Conservation (phyloP, 1,140 invertebrate genomes). For the Lasioglossum baleicum region DNA sequence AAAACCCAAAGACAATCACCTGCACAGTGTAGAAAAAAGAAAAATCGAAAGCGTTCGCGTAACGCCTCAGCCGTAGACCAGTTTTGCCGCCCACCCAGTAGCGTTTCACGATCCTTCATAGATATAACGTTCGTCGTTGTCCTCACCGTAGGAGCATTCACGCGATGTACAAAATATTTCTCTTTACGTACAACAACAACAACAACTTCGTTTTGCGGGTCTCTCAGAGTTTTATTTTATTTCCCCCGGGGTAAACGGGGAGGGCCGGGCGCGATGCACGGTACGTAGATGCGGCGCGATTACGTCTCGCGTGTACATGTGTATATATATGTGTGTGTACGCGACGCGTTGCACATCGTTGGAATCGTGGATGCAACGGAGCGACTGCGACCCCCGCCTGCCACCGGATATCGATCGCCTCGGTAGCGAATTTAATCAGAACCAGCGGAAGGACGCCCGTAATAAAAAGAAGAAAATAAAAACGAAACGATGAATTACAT, state of each 20-base stretch:
- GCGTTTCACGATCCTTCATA: not conserved
- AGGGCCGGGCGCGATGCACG: not conserved
- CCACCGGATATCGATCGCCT: conserved; percentile 34
- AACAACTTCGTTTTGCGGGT: conserved; percentile 44
- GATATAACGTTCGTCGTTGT: conserved; percentile 10
- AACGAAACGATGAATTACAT: conserved; percentile 26
- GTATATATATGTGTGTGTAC: not conserved
- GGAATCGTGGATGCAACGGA: conserved; percentile 45
- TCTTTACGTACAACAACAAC: not conserved
- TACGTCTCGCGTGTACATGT: not conserved
- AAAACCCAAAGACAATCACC: conserved; percentile 52
- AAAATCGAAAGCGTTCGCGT: not conserved
- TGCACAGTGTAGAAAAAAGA: conserved; percentile 12
- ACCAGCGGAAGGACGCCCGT: conserved; percentile 35
- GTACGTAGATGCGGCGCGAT: not conserved
- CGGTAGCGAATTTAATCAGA: conserved; percentile 46
- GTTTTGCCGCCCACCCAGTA: not conserved
- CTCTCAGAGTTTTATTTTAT: conserved; percentile 14
- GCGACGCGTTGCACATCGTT: not conserved
- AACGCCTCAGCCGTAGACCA: conserved; percentile 14
- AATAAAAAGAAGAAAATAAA: conserved; percentile 3
- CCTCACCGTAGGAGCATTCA: conserved; percentile 10
- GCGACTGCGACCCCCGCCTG: not conserved
- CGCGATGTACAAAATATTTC: conserved; percentile 41
- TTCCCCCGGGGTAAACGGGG: not conserved